These are phyloP conservation scores for Amphibalanus amphitrite DNA, from an alignment of 1,140 invertebrate species.

Conservation along the genomic window DNA sequence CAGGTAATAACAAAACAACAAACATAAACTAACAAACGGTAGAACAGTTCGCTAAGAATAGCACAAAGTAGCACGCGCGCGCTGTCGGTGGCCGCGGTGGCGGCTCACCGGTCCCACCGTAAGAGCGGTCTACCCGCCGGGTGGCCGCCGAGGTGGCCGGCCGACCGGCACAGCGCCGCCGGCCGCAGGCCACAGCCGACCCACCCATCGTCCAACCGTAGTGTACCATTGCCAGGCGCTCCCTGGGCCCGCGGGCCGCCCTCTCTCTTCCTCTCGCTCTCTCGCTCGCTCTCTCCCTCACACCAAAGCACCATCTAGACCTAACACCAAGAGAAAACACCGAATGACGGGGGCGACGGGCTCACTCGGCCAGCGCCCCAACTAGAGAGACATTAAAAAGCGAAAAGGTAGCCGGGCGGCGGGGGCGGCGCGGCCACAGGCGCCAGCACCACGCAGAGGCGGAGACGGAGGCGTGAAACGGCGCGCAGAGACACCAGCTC, in stretches of 20 bases:
- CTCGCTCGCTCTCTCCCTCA: not conserved
- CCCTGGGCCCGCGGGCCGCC: too few species aligned
- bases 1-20: slow-evolving; percentile 1
- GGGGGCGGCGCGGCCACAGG: not conserved
- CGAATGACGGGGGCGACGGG: not conserved
- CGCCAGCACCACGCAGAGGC: too few species aligned
- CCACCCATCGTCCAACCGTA: not conserved
- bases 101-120: too few species aligned
- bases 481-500: too few species aligned
- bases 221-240: not conserved
- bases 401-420: too few species aligned
- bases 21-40: not conserved
- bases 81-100: too few species aligned
- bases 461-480: too few species aligned
- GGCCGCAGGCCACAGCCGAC: not conserved
- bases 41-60: not conserved
- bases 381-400: not conserved
- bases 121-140: too few species aligned
- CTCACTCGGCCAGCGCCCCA: too few species aligned
- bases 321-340: not conserved
- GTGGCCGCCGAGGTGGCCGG: too few species aligned
- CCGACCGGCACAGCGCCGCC: not conserved
- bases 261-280: too few species aligned
- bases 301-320: not conserved
- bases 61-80: not conserved